Base-by-base conservation (phyloP, 2,797 vertebrate genomes). In the Meriones psammophilus region DNA sequence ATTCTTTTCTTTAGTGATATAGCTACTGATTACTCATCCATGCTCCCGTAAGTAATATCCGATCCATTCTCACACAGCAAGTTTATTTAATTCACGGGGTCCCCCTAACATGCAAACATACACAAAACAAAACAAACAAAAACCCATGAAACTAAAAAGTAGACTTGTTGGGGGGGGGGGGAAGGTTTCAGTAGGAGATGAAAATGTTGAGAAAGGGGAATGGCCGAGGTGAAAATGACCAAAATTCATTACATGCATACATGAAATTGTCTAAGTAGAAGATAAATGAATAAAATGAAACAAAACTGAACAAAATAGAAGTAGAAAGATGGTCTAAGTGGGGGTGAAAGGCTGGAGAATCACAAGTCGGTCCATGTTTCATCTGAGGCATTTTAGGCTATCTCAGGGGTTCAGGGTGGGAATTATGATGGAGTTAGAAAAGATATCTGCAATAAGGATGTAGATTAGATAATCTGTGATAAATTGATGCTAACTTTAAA, bases 261-360 rank as follows among this genome's bases (percentile, higher is more conserved):
- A 17, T 69, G 8, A 26, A 86, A 54, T 54, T 69, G 4, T 73
- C 62, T 62, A 74, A 46, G 13, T 42, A 22, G 42, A 62, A 62
- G 22, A 42, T 42, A 88, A 88, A 60, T 4, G 10, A 17, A 60
- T 3, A 10, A 64, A n/a, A 28, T 22, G 17, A 33, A 64, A 26
- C 4, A 2, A n/a, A 78, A 46, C 26, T 9, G 14, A 88, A 71
- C 5, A 30, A n/a, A 2, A 54, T 28, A 0, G 69, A 60, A 42
- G 0, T 8, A 8, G 4, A n/a, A 12, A 15, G 4, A 22, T 8
- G 3, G 22, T 12, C 5, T 56, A 36, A 9, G 10, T 33, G 0
- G 6, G 24, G 58, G 1, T 14, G 7, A 33, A 50, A 17, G 1
- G 5, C 20, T 22, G 4, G 33, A 64, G 60, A 87, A 56, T 42